phyloP scores from a whole-genome alignment of 2,113 vertebrate species.

The Nasalis larvatus region DNA sequence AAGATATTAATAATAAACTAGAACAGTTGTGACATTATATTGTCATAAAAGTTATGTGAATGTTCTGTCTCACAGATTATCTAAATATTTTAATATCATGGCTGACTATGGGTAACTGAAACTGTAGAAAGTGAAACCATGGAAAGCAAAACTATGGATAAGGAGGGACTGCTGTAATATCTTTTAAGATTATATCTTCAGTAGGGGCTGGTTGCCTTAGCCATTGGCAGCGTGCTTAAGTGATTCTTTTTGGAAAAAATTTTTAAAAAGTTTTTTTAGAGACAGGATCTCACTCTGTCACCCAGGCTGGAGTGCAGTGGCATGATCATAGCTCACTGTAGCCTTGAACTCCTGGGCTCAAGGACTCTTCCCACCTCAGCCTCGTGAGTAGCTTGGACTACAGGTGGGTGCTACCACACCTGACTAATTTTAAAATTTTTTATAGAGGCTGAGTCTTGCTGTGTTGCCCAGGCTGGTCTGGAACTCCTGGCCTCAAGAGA shows the following conservation, averaged over 20 bases:
- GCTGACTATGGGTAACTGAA: background rate
- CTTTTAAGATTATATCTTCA: conserved; percentile 73
- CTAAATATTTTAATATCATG: background rate
- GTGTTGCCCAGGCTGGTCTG: too few relatives aligned
- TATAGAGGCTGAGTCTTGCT: too few relatives aligned
- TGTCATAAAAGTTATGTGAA: background rate
- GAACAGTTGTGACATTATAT: background rate
- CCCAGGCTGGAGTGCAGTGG: too few relatives aligned
- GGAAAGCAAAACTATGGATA: background rate
- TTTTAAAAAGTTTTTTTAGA: too few relatives aligned
- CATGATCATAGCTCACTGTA: too few relatives aligned
- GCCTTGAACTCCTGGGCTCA: too few relatives aligned
- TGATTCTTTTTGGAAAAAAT: background rate
- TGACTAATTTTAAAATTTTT: too few relatives aligned
- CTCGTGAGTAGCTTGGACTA: too few relatives aligned
- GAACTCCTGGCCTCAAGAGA: too few relatives aligned
- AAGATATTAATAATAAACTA: background rate
- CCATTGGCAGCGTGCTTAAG: rapidly evolving
- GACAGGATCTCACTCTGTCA: too few relatives aligned
- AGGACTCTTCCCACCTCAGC: too few relatives aligned
- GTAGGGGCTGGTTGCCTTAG: conserved; percentile 34
- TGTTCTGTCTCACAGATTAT: background rate
- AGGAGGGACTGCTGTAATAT: background rate
- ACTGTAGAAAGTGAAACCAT: background rate
- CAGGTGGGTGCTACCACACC: too few relatives aligned